Conservation (phyloP, 2,888 invertebrate genomes). For the Polietes domitor region DNA sequence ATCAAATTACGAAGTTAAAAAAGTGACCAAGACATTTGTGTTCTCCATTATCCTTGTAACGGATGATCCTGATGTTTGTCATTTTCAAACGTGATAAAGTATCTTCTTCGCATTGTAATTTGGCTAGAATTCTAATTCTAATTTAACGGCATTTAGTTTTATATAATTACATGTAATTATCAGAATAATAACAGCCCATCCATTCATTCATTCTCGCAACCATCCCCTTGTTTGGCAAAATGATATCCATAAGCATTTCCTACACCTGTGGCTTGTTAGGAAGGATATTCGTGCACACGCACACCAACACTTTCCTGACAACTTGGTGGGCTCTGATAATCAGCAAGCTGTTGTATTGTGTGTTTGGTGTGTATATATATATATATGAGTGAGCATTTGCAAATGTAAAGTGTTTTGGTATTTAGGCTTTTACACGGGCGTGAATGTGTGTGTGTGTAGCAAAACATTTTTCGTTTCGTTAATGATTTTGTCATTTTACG, state of each 20-base stretch:
- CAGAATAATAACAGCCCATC: neutral
- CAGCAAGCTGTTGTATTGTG: neutral
- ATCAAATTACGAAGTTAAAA: no score
- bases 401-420: neutral
- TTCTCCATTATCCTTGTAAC: no score
- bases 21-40: no score
- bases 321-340: neutral
- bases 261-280: neutral
- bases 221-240: neutral
- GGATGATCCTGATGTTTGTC: no score
- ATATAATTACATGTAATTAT: neutral
- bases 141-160: neutral
- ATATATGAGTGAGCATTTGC: no score
- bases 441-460: neutral
- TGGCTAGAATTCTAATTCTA: no score
- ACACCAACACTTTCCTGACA: neutral
- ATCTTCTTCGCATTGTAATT: no score
- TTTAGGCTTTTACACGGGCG: neutral
- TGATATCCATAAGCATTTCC: neutral
- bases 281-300: neutral
- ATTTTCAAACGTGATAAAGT: no score
- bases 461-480: neutral
- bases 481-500: conserved; percentile 15
- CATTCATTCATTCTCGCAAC: no score
- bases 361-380: neutral